Conservation (phyloP, 2,888 invertebrate species). For the Deilephila elpenor region DNA sequence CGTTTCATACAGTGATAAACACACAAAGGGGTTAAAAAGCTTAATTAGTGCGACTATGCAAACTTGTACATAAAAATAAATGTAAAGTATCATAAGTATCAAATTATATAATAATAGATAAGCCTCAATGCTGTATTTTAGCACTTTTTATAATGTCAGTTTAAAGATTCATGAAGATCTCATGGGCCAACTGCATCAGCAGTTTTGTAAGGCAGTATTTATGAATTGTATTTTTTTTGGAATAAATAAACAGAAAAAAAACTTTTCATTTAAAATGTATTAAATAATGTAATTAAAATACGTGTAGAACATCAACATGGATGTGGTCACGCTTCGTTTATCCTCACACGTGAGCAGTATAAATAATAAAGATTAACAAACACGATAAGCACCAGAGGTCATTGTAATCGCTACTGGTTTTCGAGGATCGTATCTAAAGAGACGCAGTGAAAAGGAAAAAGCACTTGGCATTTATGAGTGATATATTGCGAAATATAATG, state of each 20-base stretch:
- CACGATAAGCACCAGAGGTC: neutral
- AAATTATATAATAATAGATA: too few species aligned
- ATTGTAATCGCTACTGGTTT: slow-evolving; percentile 14
- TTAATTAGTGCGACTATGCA: too few species aligned
- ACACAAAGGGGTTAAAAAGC: neutral
- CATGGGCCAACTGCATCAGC: too few species aligned
- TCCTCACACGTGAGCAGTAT: neutral
- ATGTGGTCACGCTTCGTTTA: neutral
- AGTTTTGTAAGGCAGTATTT: too few species aligned
- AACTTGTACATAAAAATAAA: too few species aligned
- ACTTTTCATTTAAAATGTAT: too few species aligned
- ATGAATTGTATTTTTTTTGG: too few species aligned
- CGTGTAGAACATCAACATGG: neutral
- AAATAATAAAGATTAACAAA: slow-evolving; percentile 22
- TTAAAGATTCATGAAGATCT: too few species aligned
- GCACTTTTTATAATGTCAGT: too few species aligned
- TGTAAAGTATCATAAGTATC: too few species aligned
- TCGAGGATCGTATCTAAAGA: slow-evolving; percentile 5
- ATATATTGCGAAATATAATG: neutral
- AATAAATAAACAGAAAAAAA: too few species aligned
- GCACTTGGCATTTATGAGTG: neutral
- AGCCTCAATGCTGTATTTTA: too few species aligned
- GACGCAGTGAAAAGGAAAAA: neutral
- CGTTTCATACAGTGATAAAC: neutral
- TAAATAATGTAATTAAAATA: neutral